phyloP scores from a whole-genome alignment of 2,113 vertebrate species.

The Piaya cayana region DNA sequence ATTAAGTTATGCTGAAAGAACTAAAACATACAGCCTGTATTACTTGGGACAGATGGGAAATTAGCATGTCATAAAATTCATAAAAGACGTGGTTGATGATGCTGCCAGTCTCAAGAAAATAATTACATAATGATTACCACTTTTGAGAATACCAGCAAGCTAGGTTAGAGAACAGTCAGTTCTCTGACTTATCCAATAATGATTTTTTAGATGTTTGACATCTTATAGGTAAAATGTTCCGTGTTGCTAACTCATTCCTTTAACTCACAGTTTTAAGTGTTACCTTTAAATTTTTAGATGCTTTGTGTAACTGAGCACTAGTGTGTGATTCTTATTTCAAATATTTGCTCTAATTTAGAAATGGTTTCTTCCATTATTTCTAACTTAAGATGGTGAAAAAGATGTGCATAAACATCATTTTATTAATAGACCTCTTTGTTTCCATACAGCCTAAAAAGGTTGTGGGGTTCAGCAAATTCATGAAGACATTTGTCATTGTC shows the following conservation, averaged over 20 bases:
- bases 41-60: conserved; percentile 78
- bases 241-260: not conserved
- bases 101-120: conserved; percentile 72
- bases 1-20: conserved; percentile 63
- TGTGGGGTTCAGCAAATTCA: not conserved
- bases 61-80: conserved; percentile 80
- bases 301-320: not conserved
- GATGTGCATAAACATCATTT: not conserved
- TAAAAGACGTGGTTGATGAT: conserved; percentile 65
- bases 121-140: conserved; percentile 69
- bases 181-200: not conserved
- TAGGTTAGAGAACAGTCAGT: conserved; percentile 11
- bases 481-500: not conserved
- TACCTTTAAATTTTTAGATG: not conserved
- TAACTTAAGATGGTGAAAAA: not conserved
- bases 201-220: not conserved
- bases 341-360: not conserved
- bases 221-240: not conserved
- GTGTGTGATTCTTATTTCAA: not conserved
- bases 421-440: not conserved
- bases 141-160: conserved; percentile 35
- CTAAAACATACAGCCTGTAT: conserved; percentile 48
- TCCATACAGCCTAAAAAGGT: not conserved
- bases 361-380: not conserved
- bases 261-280: not conserved